Conservation (phyloP, 2,888 invertebrate genomes). For the Laspeyria flexula region DNA sequence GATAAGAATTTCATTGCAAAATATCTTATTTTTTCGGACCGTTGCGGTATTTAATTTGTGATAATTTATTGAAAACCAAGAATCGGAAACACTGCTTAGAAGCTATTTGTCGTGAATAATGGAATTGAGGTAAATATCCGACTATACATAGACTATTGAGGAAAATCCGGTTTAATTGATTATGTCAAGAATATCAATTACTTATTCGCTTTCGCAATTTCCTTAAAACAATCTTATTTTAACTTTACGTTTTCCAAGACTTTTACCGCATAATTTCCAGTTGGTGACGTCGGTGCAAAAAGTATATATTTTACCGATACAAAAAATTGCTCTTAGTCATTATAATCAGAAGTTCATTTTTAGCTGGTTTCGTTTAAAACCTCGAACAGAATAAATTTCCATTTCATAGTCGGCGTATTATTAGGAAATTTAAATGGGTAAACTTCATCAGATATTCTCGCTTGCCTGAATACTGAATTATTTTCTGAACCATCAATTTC, state of each 20-base stretch:
- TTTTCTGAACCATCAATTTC: conserved; percentile 22
- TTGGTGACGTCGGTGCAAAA: too few relatives aligned
- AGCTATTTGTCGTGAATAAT: neutral
- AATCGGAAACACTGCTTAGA: too few relatives aligned
- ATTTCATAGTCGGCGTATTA: conserved; percentile 10
- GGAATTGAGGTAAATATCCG: neutral
- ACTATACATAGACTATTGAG: neutral
- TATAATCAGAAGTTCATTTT: conserved; percentile 9
- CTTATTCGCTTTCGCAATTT: too few relatives aligned
- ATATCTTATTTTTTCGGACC: too few relatives aligned
- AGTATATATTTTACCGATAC: neutral
- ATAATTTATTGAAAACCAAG: too few relatives aligned
- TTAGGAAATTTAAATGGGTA: conserved; percentile 10
- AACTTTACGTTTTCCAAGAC: too few relatives aligned
- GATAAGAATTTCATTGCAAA: too few relatives aligned
- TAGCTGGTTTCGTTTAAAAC: conserved; percentile 2
- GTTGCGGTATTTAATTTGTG: neutral
- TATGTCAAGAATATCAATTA: neutral
- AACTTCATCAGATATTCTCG: conserved; percentile 9
- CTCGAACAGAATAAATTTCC: conserved; percentile 6
- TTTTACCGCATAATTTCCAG: too few relatives aligned
- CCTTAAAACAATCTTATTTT: neutral
- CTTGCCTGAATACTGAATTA: conserved; percentile 21
- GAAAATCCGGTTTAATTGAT: neutral
- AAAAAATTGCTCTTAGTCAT: neutral